A percentile compares a stretch with the other conserved stretches of the same genome.
phyloP scores from a whole-genome alignment of 2,888 invertebrate species.

The Nomada lathburiana region DNA sequence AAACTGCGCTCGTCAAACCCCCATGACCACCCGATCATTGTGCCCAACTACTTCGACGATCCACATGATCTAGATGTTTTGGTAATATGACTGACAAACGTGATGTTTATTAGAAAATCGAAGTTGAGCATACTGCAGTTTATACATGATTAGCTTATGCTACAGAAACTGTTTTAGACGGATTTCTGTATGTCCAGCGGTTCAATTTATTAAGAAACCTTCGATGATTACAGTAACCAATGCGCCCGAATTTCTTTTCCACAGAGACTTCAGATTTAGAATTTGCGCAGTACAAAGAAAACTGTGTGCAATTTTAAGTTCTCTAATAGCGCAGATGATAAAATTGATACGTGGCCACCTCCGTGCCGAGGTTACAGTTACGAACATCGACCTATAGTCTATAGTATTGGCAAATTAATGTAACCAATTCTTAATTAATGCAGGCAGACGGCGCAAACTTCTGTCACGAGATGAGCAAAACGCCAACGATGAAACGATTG shows the following conservation, averaged over 20 bases:
- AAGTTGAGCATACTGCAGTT: no score
- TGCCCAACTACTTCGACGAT: constrained; percentile 93
- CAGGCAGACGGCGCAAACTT: constrained; percentile 50
- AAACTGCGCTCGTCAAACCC: constrained; percentile 89
- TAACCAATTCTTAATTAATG: not conserved
- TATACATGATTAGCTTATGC: no score
- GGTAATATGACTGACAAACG: constrained; percentile 84
- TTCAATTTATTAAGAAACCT: no score
- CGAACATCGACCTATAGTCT: not conserved
- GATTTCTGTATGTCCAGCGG: no score
- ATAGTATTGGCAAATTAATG: not conserved
- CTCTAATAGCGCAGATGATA: no score
- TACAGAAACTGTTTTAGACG: no score
- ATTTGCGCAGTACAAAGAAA: no score
- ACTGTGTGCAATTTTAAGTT: no score
- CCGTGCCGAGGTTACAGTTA: not conserved
- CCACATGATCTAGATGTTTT: constrained; percentile 89
- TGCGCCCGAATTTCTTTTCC: no score
- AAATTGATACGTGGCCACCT: no score
- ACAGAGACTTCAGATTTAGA: no score
- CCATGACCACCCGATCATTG: constrained; percentile 91
- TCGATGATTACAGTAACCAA: no score
- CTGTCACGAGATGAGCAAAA: constrained; percentile 1
- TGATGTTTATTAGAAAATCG: not conserved
- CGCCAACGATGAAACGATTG: constrained; percentile 23